A percentile compares a stretch with the other conserved stretches of the same genome.
phyloP scores from a whole-genome alignment of 2,888 invertebrate genomes.

The Synanthedon myopaeformis region DNA sequence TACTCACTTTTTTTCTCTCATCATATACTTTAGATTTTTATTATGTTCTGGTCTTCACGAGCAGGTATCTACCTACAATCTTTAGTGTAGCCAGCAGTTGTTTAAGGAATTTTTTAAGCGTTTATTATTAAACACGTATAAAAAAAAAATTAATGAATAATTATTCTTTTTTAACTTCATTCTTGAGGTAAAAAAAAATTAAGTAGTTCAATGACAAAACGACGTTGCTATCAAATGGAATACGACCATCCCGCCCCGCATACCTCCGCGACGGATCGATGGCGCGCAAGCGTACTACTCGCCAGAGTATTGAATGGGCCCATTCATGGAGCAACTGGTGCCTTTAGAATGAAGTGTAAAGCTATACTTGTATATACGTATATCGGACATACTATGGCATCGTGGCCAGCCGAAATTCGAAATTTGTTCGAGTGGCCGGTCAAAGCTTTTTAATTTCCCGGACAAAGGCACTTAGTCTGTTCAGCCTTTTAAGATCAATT shows the following conservation, averaged over 20 bases:
- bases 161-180: too few species aligned
- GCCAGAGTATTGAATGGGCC: conserved; percentile 8
- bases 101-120: too few species aligned
- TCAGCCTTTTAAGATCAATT: not conserved
- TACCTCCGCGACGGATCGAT: conserved; percentile 34
- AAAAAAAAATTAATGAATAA: too few species aligned
- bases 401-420: not conserved
- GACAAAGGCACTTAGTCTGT: not conserved
- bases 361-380: not conserved
- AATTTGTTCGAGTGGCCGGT: not conserved
- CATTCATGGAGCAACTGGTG: conserved; percentile 44
- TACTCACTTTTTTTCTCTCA: too few species aligned
- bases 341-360: conserved; percentile 34
- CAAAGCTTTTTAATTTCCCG: not conserved
- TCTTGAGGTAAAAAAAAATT: too few species aligned
- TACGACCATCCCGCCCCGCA: conserved; percentile 13
- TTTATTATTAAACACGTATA: too few species aligned
- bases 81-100: too few species aligned
- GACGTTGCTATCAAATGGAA: conserved; percentile 9
- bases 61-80: too few species aligned
- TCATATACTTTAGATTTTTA: too few species aligned
- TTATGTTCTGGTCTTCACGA: too few species aligned
- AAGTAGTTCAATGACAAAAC: not conserved
- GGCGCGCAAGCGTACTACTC: conserved; percentile 31
- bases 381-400: not conserved